A percentile compares a stretch with the other conserved stretches of the same genome.
These are phyloP conservation scores for Taurulus bubalis DNA, from an alignment of 2,113 vertebrate species.

Conservation along the genomic window DNA sequence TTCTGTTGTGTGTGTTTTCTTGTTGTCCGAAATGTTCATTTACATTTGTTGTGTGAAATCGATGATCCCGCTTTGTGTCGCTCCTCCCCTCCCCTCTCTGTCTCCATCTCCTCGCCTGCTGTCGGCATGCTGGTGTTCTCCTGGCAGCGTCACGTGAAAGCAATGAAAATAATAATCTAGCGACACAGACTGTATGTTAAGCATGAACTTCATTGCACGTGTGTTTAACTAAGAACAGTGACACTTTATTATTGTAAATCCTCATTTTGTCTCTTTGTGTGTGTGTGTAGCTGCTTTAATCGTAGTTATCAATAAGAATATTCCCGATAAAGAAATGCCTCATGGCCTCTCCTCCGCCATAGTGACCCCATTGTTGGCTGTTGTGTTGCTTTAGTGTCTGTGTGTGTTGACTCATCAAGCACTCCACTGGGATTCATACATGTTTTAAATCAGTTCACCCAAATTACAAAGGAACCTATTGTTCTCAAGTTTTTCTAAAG, in stretches of 20 bases:
- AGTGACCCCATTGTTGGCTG: conserved; percentile 21
- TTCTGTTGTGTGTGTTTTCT: conserved; percentile 7
- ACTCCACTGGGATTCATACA: not conserved
- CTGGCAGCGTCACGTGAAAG: conserved; percentile 62
- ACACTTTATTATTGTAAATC: not conserved
- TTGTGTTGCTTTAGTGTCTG: conserved; percentile 36
- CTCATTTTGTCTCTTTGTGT: not conserved
- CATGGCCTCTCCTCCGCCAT: conserved; percentile 28
- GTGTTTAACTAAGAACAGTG: not conserved
- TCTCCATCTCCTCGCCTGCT: conserved; percentile 48
- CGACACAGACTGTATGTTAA: conserved; percentile 48
- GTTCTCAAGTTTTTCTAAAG: not conserved
- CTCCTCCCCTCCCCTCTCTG: not conserved
- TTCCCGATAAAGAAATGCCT: conserved; percentile 13
- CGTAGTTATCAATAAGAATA: not conserved
- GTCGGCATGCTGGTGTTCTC: conserved; percentile 58
- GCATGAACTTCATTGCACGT: conserved; percentile 38
- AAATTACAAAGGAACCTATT: not conserved
- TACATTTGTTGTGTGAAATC: conserved; percentile 54
- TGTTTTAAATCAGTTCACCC: not conserved
- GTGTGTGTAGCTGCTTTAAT: conserved; percentile 21
- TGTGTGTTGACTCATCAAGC: not conserved
- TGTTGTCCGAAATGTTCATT: conserved; percentile 40
- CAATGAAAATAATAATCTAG: not conserved
- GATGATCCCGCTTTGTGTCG: conserved; percentile 46